A percentile compares a stretch with the other conserved stretches of the same genome.
Evolutionary conservation across 2,113 vertebrate genomes (phyloP).

Genomic region (human (Homo sapiens)): GRCh38 chrX:70472501-70473000

Average conservation of each 20-base stretch:
- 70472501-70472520: too few species aligned
- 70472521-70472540: too few species aligned
- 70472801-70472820: constrained; percentile 33
- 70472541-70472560: too few species aligned
- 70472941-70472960: too few species aligned
- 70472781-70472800: neutral
- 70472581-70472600: neutral
- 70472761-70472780: neutral
- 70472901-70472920: too few species aligned
- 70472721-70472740: neutral
- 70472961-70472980: too few species aligned
- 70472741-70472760: neutral
- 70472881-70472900: too few species aligned
- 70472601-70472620: neutral
- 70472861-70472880: neutral
- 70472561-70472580: neutral
- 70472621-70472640: neutral
- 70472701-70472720: neutral
- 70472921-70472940: too few species aligned
- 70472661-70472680: neutral
- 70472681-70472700: neutral
- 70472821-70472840: neutral
- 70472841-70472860: neutral
- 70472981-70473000: too few species aligned
- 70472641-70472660: neutral